Percentiles rank a stretch among this genome's conserved stretches.
These are phyloP conservation scores for Lophochroa leadbeateri DNA, from an alignment of 2,113 vertebrate species.

Conservation along the genomic window DNA sequence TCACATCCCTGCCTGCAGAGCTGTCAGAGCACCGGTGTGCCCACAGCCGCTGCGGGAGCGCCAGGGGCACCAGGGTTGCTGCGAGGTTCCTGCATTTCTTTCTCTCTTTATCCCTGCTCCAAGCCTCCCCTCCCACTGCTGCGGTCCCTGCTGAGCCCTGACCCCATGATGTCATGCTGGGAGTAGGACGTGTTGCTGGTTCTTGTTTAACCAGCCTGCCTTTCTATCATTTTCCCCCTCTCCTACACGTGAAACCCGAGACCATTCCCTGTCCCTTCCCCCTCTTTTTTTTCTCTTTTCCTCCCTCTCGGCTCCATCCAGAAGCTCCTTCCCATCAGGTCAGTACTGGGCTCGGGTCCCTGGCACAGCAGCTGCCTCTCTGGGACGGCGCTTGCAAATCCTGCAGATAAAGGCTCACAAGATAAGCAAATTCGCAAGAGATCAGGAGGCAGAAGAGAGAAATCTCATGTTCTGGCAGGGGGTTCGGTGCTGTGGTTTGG, in stretches of 20 bases:
- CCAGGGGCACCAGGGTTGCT: neutral
- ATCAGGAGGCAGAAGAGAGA: neutral
- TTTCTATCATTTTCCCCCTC: neutral
- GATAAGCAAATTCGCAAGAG: neutral
- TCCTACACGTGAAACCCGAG: neutral
- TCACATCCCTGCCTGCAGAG: neutral
- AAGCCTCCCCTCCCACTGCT: neutral
- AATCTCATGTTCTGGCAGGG: neutral
- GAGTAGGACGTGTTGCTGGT: neutral
- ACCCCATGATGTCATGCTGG: neutral
- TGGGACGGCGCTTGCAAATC: neutral
- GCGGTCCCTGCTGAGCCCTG: neutral
- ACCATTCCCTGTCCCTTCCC: neutral
- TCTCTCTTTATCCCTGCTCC: neutral
- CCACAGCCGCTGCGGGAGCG: neutral
- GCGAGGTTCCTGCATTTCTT: neutral
- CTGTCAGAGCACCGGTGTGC: rapidly evolving
- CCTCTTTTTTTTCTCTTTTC: neutral
- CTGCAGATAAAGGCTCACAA: neutral
- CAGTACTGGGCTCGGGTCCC: neutral
- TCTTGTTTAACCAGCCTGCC: constrained; percentile 1
- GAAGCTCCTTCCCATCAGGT: neutral
- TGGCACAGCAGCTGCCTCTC: neutral
- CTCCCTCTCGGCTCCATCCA: neutral
- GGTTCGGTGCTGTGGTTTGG: neutral